Evolutionary conservation across 2,888 invertebrate species (phyloP), one percentile per base, ranked within the genome.

Genomic region (Pristionchus entomophagus): DNA sequence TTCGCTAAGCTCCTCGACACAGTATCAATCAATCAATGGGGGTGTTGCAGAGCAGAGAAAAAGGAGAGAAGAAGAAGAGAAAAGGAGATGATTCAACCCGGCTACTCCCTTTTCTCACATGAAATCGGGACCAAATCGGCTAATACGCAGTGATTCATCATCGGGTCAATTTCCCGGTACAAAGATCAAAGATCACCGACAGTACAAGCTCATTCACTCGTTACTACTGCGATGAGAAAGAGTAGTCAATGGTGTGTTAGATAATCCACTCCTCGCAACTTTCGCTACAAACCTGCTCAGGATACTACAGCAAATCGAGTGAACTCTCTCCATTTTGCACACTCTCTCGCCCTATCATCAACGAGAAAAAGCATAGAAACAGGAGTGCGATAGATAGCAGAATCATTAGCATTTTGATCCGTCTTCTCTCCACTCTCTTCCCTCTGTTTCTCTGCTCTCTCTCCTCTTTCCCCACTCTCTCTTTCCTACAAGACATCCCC

Each of bases 51-150:
- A 59, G 56, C 26, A 22, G 62, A 56, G 35, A 56, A 82, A 38
- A 82, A 82, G 29, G 45, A 82, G 62, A 59, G 26, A 82, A 29
- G 45, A 51, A 51, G 51, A 41, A 45, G 29, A 22, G 51, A n/a
- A 49, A n/a, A 10, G 56, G 45, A 59, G 56, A 59, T 62, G 82
- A 59, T 45, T 45, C 82, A 59, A 82, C 51, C 51, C 51, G 78
- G 49, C 78, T 51, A 80, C 51, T n/a, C 41, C 35, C 51, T 29
- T 77, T 26, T 80, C 78, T 26, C 26, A 3, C 5, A 22, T 41
- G 38, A 73, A 73, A 73, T 73, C 73, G 73, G 26, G 41, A 38
- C n/a, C 73, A 73, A 73, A 45, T 73, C 73, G 73, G 73, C 45
- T 73, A 73, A 73, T 45, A 38, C 38, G 38, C 26, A 41, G 45